phyloP scores from a whole-genome alignment of 1,140 invertebrate genomes.

The Samia ricini region DNA sequence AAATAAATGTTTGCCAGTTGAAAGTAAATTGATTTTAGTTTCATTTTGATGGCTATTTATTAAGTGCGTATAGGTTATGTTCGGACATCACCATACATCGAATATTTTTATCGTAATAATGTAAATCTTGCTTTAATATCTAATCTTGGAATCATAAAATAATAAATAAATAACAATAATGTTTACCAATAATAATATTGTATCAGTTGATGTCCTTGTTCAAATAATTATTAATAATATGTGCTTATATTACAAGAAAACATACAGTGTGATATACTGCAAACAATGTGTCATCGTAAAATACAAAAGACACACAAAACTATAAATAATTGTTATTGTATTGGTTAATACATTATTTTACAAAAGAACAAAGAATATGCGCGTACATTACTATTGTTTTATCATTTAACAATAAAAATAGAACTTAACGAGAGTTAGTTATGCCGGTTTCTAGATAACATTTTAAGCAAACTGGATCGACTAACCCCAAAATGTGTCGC shows the following conservation, averaged over 20 bases:
- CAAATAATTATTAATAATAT: background rate
- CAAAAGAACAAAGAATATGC: too few species aligned
- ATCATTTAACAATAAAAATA: too few species aligned
- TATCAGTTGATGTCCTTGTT: background rate
- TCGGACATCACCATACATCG: background rate
- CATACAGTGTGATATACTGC: background rate
- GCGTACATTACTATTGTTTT: too few species aligned
- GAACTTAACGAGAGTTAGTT: too few species aligned
- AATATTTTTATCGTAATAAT: background rate
- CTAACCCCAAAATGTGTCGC: too few species aligned
- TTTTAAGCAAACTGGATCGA: too few species aligned
- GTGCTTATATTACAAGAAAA: background rate
- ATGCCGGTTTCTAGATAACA: too few species aligned
- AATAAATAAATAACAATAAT: background rate
- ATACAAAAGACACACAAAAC: background rate
- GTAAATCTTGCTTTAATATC: slow-evolving; percentile 4
- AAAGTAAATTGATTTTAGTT: background rate
- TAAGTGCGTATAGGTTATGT: background rate
- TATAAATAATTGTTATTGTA: too few species aligned
- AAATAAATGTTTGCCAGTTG: too few species aligned
- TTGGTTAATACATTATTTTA: too few species aligned
- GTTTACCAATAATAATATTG: background rate
- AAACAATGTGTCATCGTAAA: background rate
- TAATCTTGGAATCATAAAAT: background rate
- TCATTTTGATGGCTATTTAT: background rate